A percentile compares a stretch with the other conserved stretches of the same genome.
Evolutionary conservation across 2,888 invertebrate species (phyloP).

Genomic region (Tiphia femorata): DNA sequence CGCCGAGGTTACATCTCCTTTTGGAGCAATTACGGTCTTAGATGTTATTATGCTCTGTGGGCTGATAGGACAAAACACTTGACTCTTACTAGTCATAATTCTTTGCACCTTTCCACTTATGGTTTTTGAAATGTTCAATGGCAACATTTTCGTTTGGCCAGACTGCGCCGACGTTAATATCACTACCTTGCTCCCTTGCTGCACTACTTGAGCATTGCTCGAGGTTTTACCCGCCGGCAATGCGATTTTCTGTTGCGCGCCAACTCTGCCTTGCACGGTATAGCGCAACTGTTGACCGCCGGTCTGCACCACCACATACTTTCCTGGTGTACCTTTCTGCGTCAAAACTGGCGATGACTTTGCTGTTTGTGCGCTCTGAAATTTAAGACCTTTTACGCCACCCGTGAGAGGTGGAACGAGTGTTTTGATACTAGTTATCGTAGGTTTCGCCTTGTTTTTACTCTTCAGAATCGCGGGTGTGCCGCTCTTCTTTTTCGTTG

Average conservation of each 20-base stretch:
- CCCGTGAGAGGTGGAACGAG: constrained; percentile 59
- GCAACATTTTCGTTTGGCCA: constrained; percentile 58
- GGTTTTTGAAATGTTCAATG: constrained; percentile 63
- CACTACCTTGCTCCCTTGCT: constrained; percentile 64
- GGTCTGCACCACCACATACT: constrained; percentile 64
- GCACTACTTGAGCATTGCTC: constrained; percentile 61
- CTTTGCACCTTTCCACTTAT: constrained; percentile 70
- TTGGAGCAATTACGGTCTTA: constrained; percentile 55
- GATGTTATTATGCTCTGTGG: constrained; percentile 44
- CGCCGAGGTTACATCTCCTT: constrained; percentile 62
- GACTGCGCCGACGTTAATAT: constrained; percentile 62
- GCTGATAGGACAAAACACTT: constrained; percentile 66
- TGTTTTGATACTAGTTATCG: constrained; percentile 63
- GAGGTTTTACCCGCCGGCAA: constrained; percentile 51
- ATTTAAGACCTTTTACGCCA: constrained; percentile 58
- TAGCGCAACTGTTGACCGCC: constrained; percentile 59
- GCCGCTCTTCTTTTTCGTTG: constrained; percentile 59
- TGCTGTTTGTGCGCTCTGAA: constrained; percentile 48
- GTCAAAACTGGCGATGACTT: constrained; percentile 49
- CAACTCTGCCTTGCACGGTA: constrained; percentile 56
- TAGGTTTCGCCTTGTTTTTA: constrained; percentile 62
- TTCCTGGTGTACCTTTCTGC: constrained; percentile 56
- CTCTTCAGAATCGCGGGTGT: constrained; percentile 62
- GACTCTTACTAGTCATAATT: constrained; percentile 74
- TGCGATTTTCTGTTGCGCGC: constrained; percentile 54